Percentiles rank a stretch among this genome's conserved stretches.
phyloP scores from a whole-genome alignment of 2,797 vertebrate species.

The Pyrocephalus nanus region DNA sequence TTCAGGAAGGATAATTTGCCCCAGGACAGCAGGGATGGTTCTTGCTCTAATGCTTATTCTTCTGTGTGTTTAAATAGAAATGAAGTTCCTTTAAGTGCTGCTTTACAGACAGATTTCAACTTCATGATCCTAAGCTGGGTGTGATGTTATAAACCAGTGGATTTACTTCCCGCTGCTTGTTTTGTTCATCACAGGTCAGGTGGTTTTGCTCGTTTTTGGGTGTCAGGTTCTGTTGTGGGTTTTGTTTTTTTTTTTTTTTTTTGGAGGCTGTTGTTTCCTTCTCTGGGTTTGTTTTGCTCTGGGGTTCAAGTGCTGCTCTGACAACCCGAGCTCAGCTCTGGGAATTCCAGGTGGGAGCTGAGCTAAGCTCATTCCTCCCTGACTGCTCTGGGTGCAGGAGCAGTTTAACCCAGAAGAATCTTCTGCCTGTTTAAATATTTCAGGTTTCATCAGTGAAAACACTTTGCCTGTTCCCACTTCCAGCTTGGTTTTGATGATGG shows the following conservation, averaged over 20 bases:
- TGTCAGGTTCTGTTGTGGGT: neutral
- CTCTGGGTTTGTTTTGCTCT: neutral
- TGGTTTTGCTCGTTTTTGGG: neutral
- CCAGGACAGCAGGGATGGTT: neutral
- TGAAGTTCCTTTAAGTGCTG: neutral
- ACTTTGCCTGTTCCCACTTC: neutral
- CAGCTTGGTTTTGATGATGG: neutral
- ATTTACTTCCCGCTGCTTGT: neutral
- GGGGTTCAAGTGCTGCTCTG: slow-evolving; percentile 10
- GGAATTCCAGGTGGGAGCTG: neutral
- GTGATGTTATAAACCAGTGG: neutral
- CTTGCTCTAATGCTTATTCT: rapidly evolving
- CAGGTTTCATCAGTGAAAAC: neutral
- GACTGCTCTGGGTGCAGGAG: neutral
- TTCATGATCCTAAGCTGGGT: rapidly evolving
- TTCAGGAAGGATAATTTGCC: neutral
- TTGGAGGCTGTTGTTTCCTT: neutral
- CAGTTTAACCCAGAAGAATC: neutral
- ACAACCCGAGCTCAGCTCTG: neutral
- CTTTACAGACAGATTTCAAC: neutral
- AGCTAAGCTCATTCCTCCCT: neutral
- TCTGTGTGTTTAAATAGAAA: rapidly evolving
- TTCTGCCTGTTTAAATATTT: neutral
- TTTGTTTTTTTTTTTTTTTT: no score
- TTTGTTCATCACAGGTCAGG: neutral